A percentile compares a stretch with the other conserved stretches of the same genome.
These are phyloP conservation scores for Lemur catta DNA, from an alignment of 2,797 vertebrate species.

Conservation along the genomic window DNA sequence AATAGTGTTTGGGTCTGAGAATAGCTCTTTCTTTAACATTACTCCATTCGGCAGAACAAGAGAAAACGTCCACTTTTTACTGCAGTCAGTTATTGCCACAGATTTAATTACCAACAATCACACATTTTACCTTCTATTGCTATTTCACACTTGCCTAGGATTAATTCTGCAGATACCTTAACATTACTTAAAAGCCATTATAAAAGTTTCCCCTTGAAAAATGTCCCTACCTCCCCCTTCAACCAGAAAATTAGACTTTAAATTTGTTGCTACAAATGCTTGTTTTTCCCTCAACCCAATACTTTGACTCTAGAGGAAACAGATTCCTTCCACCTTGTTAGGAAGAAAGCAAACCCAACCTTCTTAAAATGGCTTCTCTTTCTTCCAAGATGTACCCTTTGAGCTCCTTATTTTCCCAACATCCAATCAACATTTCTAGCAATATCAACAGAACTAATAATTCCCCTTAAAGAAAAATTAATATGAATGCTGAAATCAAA, in stretches of 20 bases:
- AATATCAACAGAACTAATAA: not conserved
- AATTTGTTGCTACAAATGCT: conserved; percentile 46
- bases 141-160: conserved; percentile 64
- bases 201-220: conserved; percentile 35
- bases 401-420: not conserved
- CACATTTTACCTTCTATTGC: conserved; percentile 46
- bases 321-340: not conserved
- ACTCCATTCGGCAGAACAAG: not conserved
- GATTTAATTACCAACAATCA: conserved; percentile 59
- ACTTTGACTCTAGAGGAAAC: not conserved
- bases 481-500: conserved; percentile 27
- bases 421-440: not conserved
- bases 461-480: conserved; percentile 3
- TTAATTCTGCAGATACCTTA: conserved; percentile 50
- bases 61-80: conserved; percentile 43
- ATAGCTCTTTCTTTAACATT: conserved; percentile 23
- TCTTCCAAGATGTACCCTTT: conserved; percentile 34
- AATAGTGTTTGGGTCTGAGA: conserved; percentile 9
- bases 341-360: conserved; percentile 47
- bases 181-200: conserved; percentile 54
- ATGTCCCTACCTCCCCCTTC: not conserved
- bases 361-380: conserved; percentile 65
- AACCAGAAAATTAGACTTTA: conserved; percentile 60
- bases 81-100: conserved; percentile 53
- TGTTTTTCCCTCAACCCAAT: conserved; percentile 36